These are phyloP conservation scores for Diachasma alloeum DNA, from an alignment of 1,140 invertebrate species.

Conservation along the genomic window DNA sequence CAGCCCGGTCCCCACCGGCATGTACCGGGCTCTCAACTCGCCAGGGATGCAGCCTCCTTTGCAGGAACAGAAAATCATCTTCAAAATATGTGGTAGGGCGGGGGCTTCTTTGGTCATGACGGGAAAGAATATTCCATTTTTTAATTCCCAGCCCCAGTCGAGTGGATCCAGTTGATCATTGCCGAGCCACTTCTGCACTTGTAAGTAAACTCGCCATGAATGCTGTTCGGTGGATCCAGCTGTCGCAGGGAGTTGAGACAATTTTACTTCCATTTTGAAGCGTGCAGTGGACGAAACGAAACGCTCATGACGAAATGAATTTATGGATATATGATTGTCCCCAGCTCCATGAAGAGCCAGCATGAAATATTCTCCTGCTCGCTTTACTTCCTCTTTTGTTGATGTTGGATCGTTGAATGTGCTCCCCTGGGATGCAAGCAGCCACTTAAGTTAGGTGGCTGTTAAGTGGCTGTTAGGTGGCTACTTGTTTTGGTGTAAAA, in stretches of 20 bases:
- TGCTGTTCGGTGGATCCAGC: constrained; percentile 13
- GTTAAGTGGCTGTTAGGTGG: too few relatives aligned
- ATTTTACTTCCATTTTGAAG: neutral
- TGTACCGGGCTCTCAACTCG: too few relatives aligned
- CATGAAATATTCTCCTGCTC: neutral
- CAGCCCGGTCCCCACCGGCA: too few relatives aligned
- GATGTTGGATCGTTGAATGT: neutral
- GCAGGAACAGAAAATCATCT: constrained; percentile 13
- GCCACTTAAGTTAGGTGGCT: too few relatives aligned
- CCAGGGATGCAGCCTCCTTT: constrained; percentile 19
- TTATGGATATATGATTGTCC: neutral
- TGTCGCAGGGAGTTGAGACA: constrained; percentile 13
- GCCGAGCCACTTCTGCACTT: constrained; percentile 27
- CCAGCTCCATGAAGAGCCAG: neutral
- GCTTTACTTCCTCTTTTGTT: neutral
- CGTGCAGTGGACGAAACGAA: neutral
- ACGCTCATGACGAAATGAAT: neutral
- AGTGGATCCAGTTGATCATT: too few relatives aligned
- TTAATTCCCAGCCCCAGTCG: too few relatives aligned
- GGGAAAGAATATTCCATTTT: neutral
- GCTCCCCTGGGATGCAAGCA: too few relatives aligned
- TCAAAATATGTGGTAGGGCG: neutral
- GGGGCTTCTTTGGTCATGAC: neutral
- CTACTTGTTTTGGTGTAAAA: too few relatives aligned
- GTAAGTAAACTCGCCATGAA: constrained; percentile 23